Evolutionary conservation across 2,113 vertebrate species (phyloP).

Genomic region (Candoia aspera): DNA sequence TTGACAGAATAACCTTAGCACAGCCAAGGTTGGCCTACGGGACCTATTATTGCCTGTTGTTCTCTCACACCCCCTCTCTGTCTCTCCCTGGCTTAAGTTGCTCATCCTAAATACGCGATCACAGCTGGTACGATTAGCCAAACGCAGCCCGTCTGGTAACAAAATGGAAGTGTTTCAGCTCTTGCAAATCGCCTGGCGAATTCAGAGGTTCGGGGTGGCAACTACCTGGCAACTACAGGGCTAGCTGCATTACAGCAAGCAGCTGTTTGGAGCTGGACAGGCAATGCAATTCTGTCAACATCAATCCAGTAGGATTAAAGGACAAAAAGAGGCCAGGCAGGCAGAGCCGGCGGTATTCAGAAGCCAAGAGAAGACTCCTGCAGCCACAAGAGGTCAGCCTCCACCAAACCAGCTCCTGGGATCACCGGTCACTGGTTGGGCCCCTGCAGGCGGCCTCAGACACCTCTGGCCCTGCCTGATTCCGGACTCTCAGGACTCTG

Average conservation of each 20-base stretch:
- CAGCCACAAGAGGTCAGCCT: constrained; percentile 43
- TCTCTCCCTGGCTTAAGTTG: not conserved
- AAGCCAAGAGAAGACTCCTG: fast-evolving
- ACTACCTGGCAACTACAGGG: not conserved
- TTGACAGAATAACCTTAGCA: not conserved
- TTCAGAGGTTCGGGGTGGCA: not conserved
- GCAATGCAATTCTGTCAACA: not conserved
- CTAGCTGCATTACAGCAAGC: fast-evolving
- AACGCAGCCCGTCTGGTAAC: not conserved
- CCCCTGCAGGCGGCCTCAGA: not conserved
- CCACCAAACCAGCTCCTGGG: not conserved
- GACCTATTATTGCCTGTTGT: not conserved
- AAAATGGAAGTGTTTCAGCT: not conserved
- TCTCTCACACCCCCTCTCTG: not conserved
- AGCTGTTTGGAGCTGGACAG: not conserved
- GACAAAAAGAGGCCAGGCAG: not conserved
- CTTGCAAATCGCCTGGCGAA: not conserved
- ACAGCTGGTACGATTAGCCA: not conserved
- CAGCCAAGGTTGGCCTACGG: not conserved
- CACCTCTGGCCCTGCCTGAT: not conserved
- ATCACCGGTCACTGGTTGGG: not conserved
- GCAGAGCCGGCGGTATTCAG: not conserved
- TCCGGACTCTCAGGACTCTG: not conserved
- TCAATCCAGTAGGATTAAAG: not conserved
- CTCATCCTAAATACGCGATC: not conserved